Conservation (phyloP, 2,888 invertebrate genomes). For the Byasa hedistus region DNA sequence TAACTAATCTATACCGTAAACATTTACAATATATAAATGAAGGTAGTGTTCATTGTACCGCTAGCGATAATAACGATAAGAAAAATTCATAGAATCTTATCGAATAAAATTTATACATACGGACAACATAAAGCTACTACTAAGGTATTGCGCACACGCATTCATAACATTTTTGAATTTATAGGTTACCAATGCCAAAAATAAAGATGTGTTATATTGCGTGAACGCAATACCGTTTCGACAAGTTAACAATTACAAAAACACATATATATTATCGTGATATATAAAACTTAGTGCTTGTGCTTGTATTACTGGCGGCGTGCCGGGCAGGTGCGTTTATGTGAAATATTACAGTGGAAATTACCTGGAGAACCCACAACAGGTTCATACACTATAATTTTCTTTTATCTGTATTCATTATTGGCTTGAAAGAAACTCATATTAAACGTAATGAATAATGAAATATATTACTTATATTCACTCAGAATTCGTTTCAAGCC, state of each 20-base stretch:
- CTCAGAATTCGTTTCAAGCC: conserved; percentile 22
- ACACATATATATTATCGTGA: conserved; percentile 76
- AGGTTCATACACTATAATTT: conserved; percentile 53
- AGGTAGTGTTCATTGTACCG: conserved; percentile 50
- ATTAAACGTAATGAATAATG: neutral
- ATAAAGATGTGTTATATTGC: conserved; percentile 18
- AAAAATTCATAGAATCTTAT: conserved; percentile 51
- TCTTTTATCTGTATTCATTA: conserved; percentile 54
- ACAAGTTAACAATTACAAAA: conserved; percentile 74
- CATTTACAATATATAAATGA: conserved; percentile 16
- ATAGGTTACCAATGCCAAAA: neutral
- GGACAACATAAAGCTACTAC: conserved; percentile 79
- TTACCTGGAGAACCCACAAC: conserved; percentile 70
- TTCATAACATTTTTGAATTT: conserved; percentile 15
- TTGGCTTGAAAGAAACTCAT: conserved; percentile 33
- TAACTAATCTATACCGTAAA: conserved; percentile 8
- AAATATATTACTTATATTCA: neutral
- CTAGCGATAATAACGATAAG: conserved; percentile 45
- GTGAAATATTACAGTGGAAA: conserved; percentile 73
- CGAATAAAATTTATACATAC: conserved; percentile 62
- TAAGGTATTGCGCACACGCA: conserved; percentile 66
- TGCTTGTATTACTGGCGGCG: conserved; percentile 79
- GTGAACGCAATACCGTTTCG: conserved; percentile 73
- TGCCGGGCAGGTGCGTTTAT: conserved; percentile 79
- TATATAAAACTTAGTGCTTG: conserved; percentile 77